Evolutionary conservation across 2,113 vertebrate genomes (phyloP).

Genomic region (Mus pahari): DNA sequence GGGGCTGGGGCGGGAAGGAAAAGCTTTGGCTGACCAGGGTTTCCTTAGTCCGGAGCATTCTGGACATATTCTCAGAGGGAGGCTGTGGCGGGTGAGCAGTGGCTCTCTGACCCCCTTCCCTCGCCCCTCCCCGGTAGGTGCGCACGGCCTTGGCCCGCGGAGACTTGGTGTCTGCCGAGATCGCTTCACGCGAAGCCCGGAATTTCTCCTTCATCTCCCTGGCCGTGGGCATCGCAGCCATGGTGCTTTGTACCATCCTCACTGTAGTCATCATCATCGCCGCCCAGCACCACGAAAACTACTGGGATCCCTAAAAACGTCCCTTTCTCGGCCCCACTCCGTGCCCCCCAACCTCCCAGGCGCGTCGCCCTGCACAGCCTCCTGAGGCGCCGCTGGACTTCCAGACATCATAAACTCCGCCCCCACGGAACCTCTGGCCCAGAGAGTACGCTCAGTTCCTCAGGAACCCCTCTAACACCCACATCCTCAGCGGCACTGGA

Average conservation of each 20-base stretch:
- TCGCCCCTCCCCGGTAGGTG: slow-evolving; percentile 85
- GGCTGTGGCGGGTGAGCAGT: not conserved
- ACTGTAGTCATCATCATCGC: slow-evolving; percentile 97
- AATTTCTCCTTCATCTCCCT: slow-evolving; percentile 98
- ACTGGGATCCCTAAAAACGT: slow-evolving; percentile 92
- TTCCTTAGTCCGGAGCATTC: slow-evolving; percentile 24
- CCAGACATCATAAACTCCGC: slow-evolving; percentile 34
- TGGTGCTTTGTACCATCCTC: slow-evolving; percentile 96
- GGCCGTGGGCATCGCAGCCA: slow-evolving; percentile 95
- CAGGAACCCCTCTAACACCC: slow-evolving; percentile 63
- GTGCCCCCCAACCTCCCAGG: slow-evolving; percentile 50
- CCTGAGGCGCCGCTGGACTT: slow-evolving; percentile 3
- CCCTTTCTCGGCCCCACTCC: not conserved
- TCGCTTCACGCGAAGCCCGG: slow-evolving; percentile 94
- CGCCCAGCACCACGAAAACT: slow-evolving; percentile 95
- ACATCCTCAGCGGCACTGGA: not conserved
- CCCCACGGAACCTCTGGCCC: slow-evolving; percentile 52
- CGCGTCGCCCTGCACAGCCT: not conserved
- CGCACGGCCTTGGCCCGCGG: slow-evolving; percentile 93
- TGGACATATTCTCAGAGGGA: not conserved
- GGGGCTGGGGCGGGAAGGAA: rapidly evolving
- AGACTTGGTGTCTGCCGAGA: slow-evolving; percentile 95
- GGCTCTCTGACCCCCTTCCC: not conserved
- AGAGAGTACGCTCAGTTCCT: slow-evolving; percentile 63
- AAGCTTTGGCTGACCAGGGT: not conserved